These are phyloP conservation scores for Myotis pilosus DNA, from an alignment of 2,797 vertebrate species.

Conservation along the genomic window DNA sequence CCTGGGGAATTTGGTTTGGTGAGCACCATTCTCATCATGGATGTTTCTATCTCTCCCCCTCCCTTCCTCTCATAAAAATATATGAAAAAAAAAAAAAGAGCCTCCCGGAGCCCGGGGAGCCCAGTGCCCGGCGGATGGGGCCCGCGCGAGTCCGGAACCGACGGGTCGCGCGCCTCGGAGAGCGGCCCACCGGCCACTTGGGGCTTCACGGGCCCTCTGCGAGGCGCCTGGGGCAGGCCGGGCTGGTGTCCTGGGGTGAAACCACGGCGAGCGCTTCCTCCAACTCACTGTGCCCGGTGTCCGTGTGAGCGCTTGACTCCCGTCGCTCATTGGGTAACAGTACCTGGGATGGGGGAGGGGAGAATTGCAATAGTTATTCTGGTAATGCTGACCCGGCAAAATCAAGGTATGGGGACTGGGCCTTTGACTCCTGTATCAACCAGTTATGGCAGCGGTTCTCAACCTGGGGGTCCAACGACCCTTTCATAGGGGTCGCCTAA, in stretches of 20 bases:
- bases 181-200: background rate
- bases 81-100: too few species aligned
- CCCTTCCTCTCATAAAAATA: too few species aligned
- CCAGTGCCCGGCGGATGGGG: accelerated
- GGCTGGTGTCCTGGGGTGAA: background rate
- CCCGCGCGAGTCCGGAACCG: background rate
- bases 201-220: accelerated
- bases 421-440: background rate
- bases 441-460: background rate
- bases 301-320: background rate
- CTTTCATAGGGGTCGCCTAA: too few species aligned
- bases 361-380: background rate
- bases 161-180: background rate
- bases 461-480: too few species aligned
- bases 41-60: too few species aligned
- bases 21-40: too few species aligned
- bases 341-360: too few species aligned
- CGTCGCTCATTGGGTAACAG: background rate
- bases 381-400: background rate
- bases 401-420: background rate
- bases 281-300: background rate
- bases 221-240: background rate
- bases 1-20: accelerated
- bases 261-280: background rate
- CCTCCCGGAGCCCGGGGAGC: background rate